A percentile compares a stretch with the other conserved stretches of the same genome.
These are phyloP conservation scores for Telmatherina bonti DNA, from an alignment of 2,797 vertebrate genomes.

Conservation along the genomic window DNA sequence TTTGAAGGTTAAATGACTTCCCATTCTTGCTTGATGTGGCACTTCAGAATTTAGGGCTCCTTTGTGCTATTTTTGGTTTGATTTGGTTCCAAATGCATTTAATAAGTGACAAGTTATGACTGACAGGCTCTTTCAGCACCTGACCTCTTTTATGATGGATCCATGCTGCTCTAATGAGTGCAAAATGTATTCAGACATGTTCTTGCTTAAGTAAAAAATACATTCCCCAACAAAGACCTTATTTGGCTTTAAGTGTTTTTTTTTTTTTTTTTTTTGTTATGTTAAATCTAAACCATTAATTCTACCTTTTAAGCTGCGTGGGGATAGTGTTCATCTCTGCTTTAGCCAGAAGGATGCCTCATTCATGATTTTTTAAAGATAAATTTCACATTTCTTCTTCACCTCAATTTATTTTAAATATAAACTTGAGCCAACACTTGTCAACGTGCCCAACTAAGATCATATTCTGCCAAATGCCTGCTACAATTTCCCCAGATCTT, in stretches of 20 bases:
- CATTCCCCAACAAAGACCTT: neutral
- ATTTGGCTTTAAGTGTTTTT: neutral
- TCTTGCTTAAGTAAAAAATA: neutral
- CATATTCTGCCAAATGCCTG: too few species aligned
- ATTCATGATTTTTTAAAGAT: neutral
- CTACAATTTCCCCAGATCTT: neutral
- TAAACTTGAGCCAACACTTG: neutral
- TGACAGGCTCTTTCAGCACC: neutral
- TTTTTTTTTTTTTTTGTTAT: neutral
- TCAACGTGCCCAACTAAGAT: too few species aligned
- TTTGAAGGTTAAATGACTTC: slow-evolving; percentile 15
- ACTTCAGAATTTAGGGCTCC: neutral
- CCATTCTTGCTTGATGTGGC: neutral
- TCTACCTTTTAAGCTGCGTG: neutral
- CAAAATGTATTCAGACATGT: neutral
- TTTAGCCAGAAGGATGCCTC: neutral
- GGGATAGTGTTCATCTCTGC: neutral
- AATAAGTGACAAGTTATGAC: neutral
- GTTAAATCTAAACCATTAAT: neutral
- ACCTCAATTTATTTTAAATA: neutral
- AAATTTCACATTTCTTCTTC: neutral
- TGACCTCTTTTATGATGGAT: neutral
- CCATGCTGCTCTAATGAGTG: neutral
- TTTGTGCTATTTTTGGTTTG: slow-evolving; percentile 4
- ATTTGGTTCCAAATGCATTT: slow-evolving; percentile 2